phyloP scores from a whole-genome alignment of 2,113 vertebrate species.

The Pelecanus crispus region DNA sequence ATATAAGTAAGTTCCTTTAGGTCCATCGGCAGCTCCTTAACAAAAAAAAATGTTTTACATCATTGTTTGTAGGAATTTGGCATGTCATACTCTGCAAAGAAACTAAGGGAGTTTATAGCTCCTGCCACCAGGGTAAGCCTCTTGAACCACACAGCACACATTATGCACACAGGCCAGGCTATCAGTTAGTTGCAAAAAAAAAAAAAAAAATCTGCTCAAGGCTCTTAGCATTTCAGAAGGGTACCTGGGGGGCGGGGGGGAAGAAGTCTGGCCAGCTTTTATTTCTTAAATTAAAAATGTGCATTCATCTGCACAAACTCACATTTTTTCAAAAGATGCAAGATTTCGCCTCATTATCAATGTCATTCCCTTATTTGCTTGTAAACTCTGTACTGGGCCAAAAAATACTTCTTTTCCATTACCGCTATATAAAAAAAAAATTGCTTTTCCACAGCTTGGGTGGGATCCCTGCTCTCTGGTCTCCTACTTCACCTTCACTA shows the following conservation, averaged over 20 bases:
- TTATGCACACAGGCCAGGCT: not conserved
- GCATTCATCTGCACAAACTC: not conserved
- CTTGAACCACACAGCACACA: not conserved
- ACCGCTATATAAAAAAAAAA: not conserved
- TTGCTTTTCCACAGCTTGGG: not conserved
- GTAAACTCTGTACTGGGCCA: not conserved
- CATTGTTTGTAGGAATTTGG: not conserved
- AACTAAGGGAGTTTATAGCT: constrained; percentile 18
- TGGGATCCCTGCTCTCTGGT: not conserved
- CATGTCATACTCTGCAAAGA: not conserved
- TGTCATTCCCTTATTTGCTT: not conserved
- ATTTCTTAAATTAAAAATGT: not conserved
- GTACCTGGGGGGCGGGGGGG: fast-evolving
- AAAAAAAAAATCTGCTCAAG: not conserved
- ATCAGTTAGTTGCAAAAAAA: not conserved
- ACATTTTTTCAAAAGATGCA: not conserved
- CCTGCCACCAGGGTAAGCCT: constrained; percentile 31
- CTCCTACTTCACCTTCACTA: not conserved
- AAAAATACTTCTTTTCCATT: not conserved
- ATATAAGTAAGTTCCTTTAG: not conserved
- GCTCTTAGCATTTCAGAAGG: not conserved
- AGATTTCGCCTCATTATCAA: not conserved
- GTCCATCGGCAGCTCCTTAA: not conserved
- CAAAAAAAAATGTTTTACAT: not conserved
- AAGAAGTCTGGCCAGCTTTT: not conserved